Base-by-base conservation (phyloP, 1,140 invertebrate species). In the Dendroctonus valens region DNA sequence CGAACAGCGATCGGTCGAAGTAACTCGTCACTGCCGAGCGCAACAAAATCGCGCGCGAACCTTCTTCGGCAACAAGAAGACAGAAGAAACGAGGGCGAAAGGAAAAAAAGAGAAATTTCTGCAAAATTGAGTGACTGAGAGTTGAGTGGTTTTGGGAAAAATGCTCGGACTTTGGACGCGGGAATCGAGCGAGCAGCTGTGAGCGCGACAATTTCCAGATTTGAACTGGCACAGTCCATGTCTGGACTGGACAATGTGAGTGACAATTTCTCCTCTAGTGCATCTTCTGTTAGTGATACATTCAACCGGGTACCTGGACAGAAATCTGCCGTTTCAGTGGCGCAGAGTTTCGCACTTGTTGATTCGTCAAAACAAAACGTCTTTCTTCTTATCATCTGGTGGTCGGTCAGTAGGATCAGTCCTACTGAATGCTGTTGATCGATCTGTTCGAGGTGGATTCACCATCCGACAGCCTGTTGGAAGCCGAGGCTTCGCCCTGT, bases 391-490 rank as follows among this genome's bases (percentile, higher is more conserved):
- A 26, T 26, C 26, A 26, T 26, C 26, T 26, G 26, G 26, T 26
- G 26, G 26, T 26, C 26, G 26, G 3, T 26, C 26, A 26, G 26
- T 26, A 26, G 26, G 26, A 26, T 26, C 41, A 9, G n/a, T 39
- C 12, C 50, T 59, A 11, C 51, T 66, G 41, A 57, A 74, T 76
- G 75, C 72, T 72, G 72, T 73, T 73, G 69, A 63, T 72, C 42
- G 66, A 58, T 46, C 66, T 73, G 48, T 71, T 75, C 71, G 75
- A 72, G 66, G 76, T 78, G 76, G 76, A 78, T 76, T 77, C 75
- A 37, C 71, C 73, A 66, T 65, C 65, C 14, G 70, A 71, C n/a
- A 72, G 54, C 42, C 54, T 67, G 41, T 42, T 58, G 69, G 75
- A 75, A 74, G 75, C 74, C 59, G 71, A 71, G 69, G 69, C 75